Percentiles rank a stretch among this genome's conserved stretches.
phyloP scores from a whole-genome alignment of 1,140 invertebrate species.

The Glomeris maerens region DNA sequence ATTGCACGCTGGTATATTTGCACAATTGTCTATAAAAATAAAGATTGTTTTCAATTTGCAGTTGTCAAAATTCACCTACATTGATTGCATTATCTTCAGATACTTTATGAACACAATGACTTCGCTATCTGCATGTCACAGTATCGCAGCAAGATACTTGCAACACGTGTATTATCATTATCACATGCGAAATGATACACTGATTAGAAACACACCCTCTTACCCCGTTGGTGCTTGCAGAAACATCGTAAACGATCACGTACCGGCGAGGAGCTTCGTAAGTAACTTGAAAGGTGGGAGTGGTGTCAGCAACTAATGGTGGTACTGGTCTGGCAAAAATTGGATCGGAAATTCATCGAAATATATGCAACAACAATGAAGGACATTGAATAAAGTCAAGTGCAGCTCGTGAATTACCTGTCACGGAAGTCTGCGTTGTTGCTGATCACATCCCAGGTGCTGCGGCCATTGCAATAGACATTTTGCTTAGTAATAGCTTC shows the following conservation, averaged over 20 bases:
- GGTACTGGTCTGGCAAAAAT: not conserved
- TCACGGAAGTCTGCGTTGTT: not conserved
- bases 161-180: too few relatives aligned
- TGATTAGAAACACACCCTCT: conserved; percentile 34
- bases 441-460: not conserved
- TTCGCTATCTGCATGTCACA: too few relatives aligned
- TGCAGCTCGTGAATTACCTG: not conserved
- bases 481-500: not conserved
- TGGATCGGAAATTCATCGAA: too few relatives aligned
- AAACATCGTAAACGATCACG: too few relatives aligned
- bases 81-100: too few relatives aligned
- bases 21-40: too few relatives aligned
- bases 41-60: too few relatives aligned
- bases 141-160: too few relatives aligned
- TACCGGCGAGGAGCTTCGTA: not conserved
- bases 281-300: not conserved
- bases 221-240: too few relatives aligned
- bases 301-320: not conserved
- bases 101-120: too few relatives aligned
- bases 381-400: not conserved
- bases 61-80: too few relatives aligned
- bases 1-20: too few relatives aligned
- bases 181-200: conserved; percentile 34
- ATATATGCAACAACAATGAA: not conserved
- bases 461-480: not conserved